Base-by-base conservation (phyloP, 2,888 invertebrate genomes). In the Perithous albicinctus region DNA sequence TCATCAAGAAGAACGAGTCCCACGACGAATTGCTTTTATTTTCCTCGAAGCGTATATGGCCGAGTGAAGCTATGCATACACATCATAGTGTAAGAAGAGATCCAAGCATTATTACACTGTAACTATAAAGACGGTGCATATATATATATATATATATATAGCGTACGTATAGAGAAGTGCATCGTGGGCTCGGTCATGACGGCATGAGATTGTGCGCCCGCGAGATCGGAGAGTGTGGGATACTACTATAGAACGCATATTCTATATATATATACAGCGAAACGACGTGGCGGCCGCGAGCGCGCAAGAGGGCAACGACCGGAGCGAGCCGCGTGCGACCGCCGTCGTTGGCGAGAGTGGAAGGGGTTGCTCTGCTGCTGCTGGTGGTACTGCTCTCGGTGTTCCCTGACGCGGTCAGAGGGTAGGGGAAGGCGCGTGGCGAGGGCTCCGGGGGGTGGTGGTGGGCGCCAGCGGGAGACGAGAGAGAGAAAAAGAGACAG, bases 231-330 rank as follows among this genome's bases (percentile, higher is more conserved):
- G 86, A 87, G 89, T 88, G 88, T 88, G 88, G 87, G 87, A 87
- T 87, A 85, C 86, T 78, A 84, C 78, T 61, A 29, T 61, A n/a
- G n/a, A 35, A 20, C 46, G 41, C 43, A 8, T 77, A 67, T 46
- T 61, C 18, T 32, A 48, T 26, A 43, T 41, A 61, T 74, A 38
- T 48, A 41, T 56, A 48, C 70, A 75, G 51, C 77, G 46, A 20
- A 78, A 78, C 35, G 70, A 77, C 56, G 73, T 79, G 78, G 78
- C 78, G 69, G 81, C 78, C 85, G 77, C 83, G 75, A 61, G 51
- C 64, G 78, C 64, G 78, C 87, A 87, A 88, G 90, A 87, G 92
- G 91, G 86, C 91, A 91, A 92, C 90, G 91, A 92, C 91, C 92
- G 92, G 91, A 91, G 92, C 90, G 91, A 86, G 82, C 86, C 87